Evolutionary conservation across 2,113 vertebrate genomes (phyloP).

Genomic region (Odocoileus hemionus): DNA sequence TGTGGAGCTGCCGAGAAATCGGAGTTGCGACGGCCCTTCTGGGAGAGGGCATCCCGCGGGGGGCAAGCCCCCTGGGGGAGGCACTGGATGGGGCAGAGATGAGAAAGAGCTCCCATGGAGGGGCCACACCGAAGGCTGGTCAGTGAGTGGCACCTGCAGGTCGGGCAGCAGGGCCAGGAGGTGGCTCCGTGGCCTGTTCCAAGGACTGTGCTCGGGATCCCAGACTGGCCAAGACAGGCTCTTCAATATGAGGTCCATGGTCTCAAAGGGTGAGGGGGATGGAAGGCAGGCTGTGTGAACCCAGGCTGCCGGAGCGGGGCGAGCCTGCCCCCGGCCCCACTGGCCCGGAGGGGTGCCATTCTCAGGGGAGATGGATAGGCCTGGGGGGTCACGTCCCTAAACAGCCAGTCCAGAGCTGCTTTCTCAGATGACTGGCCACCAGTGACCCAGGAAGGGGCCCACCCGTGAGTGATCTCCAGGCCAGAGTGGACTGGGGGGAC

Average conservation of each 20-base stretch:
- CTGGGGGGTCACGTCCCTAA: not conserved
- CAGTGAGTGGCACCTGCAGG: accelerated
- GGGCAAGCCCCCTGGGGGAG: not conserved
- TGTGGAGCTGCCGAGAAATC: not conserved
- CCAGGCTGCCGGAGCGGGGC: not conserved
- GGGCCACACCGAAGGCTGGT: not conserved
- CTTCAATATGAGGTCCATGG: accelerated
- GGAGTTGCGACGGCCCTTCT: not conserved
- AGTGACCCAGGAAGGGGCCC: not conserved
- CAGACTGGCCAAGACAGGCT: not conserved
- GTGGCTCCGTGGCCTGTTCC: not conserved
- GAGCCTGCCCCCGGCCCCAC: accelerated
- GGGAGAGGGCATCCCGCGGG: not conserved
- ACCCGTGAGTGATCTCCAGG: not conserved
- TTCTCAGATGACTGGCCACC: not conserved
- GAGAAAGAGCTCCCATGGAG: no score
- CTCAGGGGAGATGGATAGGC: not conserved
- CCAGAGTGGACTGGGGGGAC: not conserved
- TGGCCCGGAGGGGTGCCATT: accelerated
- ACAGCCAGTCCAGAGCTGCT: no score
- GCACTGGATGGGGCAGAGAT: no score
- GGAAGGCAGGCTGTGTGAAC: not conserved
- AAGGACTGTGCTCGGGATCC: accelerated
- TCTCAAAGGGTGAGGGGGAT: not conserved
- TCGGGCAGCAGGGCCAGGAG: not conserved